phyloP scores from a whole-genome alignment of 2,113 vertebrate species.

The Labeo rohita region DNA sequence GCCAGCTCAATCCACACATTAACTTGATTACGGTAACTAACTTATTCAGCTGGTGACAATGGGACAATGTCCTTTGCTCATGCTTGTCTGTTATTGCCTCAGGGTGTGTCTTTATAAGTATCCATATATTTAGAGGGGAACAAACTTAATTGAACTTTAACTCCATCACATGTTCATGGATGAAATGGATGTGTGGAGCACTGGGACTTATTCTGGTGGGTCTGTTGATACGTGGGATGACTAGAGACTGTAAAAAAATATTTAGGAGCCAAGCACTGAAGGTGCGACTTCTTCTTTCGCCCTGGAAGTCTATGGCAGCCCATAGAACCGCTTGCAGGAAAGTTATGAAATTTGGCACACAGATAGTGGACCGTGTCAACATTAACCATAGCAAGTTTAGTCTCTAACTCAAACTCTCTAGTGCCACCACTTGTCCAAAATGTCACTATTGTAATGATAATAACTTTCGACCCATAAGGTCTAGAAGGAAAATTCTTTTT shows the following conservation, averaged over 20 bases:
- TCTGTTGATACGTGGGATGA: not conserved
- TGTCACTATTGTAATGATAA: no score
- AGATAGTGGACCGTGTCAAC: no score
- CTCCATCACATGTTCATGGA: not conserved
- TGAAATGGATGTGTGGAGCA: not conserved
- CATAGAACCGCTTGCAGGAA: no score
- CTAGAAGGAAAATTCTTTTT: no score
- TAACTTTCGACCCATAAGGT: no score
- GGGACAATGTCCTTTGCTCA: constrained; percentile 54
- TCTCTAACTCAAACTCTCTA: no score
- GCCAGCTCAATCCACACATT: constrained; percentile 67
- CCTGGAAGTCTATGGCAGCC: no score
- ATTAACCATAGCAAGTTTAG: no score
- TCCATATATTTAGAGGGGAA: not conserved
- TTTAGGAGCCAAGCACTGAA: not conserved
- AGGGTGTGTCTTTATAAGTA: not conserved
- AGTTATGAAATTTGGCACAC: no score
- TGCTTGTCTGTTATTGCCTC: constrained; percentile 45
- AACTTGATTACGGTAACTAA: constrained; percentile 71
- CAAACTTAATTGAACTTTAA: not conserved
- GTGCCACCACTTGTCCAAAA: no score
- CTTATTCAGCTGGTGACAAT: constrained; percentile 57
- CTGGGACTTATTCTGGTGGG: not conserved
- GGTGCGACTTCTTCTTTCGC: no score
- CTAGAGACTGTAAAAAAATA: not conserved